A percentile compares a stretch with the other conserved stretches of the same genome.
Conservation (phyloP, 2,797 vertebrate species). For the Muscicapa comitata region DNA sequence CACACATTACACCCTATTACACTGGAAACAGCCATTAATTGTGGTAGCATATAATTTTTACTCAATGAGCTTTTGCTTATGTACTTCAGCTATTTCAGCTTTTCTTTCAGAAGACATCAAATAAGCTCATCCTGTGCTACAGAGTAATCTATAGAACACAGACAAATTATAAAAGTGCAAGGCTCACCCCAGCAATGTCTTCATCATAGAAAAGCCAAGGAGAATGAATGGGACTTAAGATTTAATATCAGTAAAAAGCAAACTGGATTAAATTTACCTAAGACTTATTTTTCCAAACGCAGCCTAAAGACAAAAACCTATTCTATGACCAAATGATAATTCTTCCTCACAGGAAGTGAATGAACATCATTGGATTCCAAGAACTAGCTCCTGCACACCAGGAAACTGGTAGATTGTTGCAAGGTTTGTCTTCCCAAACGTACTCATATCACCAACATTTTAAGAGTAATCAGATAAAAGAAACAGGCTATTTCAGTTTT, state of each 20-base stretch:
- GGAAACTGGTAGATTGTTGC: background rate
- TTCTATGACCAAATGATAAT: background rate
- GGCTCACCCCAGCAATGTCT: background rate
- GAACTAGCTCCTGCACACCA: background rate
- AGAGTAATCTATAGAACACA: background rate
- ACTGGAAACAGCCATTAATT: background rate
- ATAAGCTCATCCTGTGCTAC: background rate
- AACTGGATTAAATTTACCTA: background rate
- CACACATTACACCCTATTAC: background rate
- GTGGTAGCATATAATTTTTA: background rate
- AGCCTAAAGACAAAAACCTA: background rate
- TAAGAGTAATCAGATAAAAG: background rate
- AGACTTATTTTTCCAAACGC: background rate
- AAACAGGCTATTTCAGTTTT: background rate
- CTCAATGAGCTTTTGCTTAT: background rate
- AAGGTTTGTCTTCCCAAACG: background rate
- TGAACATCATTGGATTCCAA: rapidly evolving
- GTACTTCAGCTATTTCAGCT: background rate
- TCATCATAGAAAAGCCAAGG: background rate
- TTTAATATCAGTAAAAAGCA: background rate
- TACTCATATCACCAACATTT: background rate
- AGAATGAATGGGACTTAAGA: background rate
- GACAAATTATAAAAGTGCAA: background rate
- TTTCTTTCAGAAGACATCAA: background rate
- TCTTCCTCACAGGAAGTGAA: background rate